Conservation (phyloP, 2,797 vertebrate genomes). For the Rhincodon typus region DNA sequence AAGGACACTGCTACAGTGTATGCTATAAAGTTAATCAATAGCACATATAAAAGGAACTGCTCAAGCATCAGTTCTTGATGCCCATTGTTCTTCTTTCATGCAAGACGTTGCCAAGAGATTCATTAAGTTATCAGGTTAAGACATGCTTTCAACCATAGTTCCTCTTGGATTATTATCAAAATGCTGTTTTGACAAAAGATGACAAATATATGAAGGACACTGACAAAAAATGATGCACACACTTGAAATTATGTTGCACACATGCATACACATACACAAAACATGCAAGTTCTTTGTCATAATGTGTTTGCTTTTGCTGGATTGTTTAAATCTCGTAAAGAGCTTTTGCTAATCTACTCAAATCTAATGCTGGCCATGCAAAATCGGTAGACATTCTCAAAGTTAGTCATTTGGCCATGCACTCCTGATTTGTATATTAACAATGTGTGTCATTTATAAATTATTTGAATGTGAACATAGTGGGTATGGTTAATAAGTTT, state of each 20-base stretch:
- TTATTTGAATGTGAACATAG: no score
- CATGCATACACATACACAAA: not conserved
- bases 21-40: slow-evolving; percentile 30
- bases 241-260: not conserved
- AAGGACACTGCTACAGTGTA: slow-evolving; percentile 11
- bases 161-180: not conserved
- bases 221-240: not conserved
- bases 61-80: slow-evolving; percentile 11
- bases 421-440: not conserved
- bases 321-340: not conserved
- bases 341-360: not conserved
- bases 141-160: not conserved
- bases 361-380: not conserved
- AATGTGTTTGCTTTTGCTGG: not conserved
- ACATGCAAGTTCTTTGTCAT: not conserved
- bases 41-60: not conserved
- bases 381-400: not conserved
- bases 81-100: not conserved
- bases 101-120: slow-evolving; percentile 5
- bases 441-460: not conserved
- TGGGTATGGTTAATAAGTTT: no score
- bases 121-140: slow-evolving; percentile 33
- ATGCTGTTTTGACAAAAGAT: not conserved
- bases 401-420: not conserved
- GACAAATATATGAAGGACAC: not conserved